These are phyloP conservation scores for Mesembrinibis cayennensis DNA, from an alignment of 2,113 vertebrate species.

Conservation along the genomic window DNA sequence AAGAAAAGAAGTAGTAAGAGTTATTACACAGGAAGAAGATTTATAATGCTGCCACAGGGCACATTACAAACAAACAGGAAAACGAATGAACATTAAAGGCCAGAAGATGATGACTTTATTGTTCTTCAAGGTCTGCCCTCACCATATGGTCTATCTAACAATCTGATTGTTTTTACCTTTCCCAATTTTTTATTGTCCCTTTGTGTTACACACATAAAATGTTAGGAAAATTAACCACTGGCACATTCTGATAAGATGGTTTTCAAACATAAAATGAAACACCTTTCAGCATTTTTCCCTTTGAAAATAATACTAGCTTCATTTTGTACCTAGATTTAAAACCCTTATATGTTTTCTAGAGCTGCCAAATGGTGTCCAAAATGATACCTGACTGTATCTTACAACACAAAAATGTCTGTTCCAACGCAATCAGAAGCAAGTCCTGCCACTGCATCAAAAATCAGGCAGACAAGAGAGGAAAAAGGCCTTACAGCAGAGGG, in stretches of 20 bases:
- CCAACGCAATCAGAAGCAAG: not conserved
- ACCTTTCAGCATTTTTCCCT: not conserved
- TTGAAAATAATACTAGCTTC: not conserved
- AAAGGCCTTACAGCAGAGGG: not conserved
- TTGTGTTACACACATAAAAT: not conserved
- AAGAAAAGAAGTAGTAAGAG: slow-evolving; percentile 18
- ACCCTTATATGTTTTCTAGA: not conserved
- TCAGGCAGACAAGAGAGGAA: not conserved
- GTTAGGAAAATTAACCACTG: slow-evolving; percentile 30
- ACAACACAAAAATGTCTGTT: not conserved
- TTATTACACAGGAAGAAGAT: slow-evolving; percentile 29
- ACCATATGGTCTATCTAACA: slow-evolving; percentile 47
- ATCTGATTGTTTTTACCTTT: slow-evolving; percentile 44
- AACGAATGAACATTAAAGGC: slow-evolving; percentile 47
- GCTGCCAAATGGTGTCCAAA: not conserved
- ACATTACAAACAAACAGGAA: slow-evolving; percentile 31
- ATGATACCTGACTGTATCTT: not conserved
- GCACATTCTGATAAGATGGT: not conserved
- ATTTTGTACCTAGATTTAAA: not conserved
- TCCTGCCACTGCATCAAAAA: not conserved
- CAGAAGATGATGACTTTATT: slow-evolving; percentile 36
- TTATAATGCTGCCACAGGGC: slow-evolving; percentile 43
- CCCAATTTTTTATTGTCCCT: slow-evolving; percentile 5
- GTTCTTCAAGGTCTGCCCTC: slow-evolving; percentile 34
- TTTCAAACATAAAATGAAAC: slow-evolving; percentile 27